Conservation (phyloP, 2,888 invertebrate species). For the Mylabris sibirica region DNA sequence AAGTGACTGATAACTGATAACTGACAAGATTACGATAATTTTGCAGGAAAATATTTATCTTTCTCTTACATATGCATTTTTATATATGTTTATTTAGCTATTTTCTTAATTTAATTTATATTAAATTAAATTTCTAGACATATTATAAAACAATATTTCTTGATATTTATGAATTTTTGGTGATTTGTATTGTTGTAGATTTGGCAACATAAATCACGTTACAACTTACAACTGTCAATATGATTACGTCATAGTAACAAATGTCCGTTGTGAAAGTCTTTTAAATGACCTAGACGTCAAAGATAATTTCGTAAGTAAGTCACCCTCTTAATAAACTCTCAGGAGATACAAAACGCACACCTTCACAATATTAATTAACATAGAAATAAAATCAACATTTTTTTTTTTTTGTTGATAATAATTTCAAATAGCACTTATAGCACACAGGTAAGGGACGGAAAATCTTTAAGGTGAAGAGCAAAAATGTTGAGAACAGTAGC, state of each 20-base stretch:
- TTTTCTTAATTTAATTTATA: too few species aligned
- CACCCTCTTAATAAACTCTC: constrained; percentile 48
- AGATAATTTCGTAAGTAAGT: constrained; percentile 40
- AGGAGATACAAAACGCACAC: constrained; percentile 24
- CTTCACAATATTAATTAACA: too few species aligned
- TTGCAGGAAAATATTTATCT: too few species aligned
- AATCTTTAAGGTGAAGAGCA: constrained; percentile 24
- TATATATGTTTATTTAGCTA: too few species aligned
- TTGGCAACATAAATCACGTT: not conserved
- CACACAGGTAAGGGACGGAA: not conserved
- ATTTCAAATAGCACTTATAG: too few species aligned
- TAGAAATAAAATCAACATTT: not conserved
- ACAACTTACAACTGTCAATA: not conserved
- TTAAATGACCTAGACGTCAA: constrained; percentile 59
- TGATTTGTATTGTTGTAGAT: not conserved
- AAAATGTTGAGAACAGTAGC: constrained; percentile 79
- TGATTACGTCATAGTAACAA: constrained; percentile 21
- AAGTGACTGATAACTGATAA: too few species aligned
- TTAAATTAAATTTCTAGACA: too few species aligned
- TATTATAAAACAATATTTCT: too few species aligned
- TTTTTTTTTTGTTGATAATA: not conserved
- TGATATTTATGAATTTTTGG: not conserved
- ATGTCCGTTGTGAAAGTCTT: constrained; percentile 53
- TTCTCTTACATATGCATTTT: too few species aligned
- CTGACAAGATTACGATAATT: too few species aligned